Percentiles rank a stretch among this genome's conserved stretches.
Evolutionary conservation across 2,797 vertebrate species (phyloP).

Genomic region (Mallotus villosus): DNA sequence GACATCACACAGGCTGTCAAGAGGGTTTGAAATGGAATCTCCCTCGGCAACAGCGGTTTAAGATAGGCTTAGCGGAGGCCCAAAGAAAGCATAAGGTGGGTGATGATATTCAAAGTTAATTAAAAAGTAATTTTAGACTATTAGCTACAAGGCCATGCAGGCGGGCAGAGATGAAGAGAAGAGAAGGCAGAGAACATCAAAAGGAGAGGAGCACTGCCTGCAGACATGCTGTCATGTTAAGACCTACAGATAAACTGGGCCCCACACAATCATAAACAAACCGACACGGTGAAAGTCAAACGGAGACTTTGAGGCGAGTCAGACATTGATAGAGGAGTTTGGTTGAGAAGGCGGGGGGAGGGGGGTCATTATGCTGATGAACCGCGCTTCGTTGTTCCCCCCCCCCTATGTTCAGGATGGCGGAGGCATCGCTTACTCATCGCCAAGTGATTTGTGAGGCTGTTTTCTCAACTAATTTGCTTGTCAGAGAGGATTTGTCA

Average conservation of each 20-base stretch:
- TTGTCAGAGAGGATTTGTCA: not conserved
- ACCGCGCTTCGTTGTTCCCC: not conserved
- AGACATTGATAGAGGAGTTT: not conserved
- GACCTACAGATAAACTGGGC: too few species aligned
- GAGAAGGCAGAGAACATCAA: not conserved
- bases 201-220: not conserved
- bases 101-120: slow-evolving; percentile 25
- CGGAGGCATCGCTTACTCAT: slow-evolving; percentile 13
- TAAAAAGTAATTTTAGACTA: slow-evolving; percentile 24
- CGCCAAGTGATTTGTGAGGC: slow-evolving; percentile 20
- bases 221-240: not conserved
- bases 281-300: too few species aligned
- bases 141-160: not conserved
- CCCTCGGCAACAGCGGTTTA: not conserved
- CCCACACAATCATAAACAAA: too few species aligned
- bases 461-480: slow-evolving; percentile 27
- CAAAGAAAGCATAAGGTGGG: slow-evolving; percentile 15
- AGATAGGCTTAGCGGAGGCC: slow-evolving; percentile 7
- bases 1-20: not conserved
- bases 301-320: not conserved
- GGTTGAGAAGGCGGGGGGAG: too few species aligned
- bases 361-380: not conserved
- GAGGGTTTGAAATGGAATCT: slow-evolving; percentile 7
- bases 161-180: not conserved
- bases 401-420: not conserved